Percentiles rank a stretch among this genome's conserved stretches.
phyloP scores from a whole-genome alignment of 2,113 vertebrate species.

The Piprites chloris region DNA sequence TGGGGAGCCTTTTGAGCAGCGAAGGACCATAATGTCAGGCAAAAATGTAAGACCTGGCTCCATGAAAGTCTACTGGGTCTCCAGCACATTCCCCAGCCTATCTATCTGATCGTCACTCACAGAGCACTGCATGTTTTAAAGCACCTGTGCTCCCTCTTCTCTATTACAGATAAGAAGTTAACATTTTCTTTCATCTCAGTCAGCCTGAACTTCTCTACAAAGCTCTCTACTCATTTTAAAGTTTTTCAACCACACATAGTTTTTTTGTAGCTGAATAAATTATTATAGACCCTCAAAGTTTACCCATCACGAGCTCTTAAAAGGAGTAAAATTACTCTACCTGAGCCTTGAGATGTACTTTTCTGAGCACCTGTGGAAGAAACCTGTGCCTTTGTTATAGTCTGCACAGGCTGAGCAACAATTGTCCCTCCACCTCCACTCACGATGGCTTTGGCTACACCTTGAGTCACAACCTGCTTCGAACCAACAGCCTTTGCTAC shows the following conservation, averaged over 20 bases:
- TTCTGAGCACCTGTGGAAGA: constrained; percentile 82
- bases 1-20: background rate
- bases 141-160: background rate
- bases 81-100: background rate
- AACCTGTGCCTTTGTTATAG: constrained; percentile 82
- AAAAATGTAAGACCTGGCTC: background rate
- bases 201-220: background rate
- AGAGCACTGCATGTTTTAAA: background rate
- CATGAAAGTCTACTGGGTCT: background rate
- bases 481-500: constrained; percentile 88
- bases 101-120: background rate
- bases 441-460: constrained; percentile 95
- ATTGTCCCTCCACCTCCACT: constrained; percentile 84
- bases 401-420: constrained; percentile 84
- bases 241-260: background rate
- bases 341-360: constrained; percentile 87
- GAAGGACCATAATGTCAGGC: background rate
- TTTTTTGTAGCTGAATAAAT: background rate
- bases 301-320: background rate
- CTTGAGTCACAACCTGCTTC: constrained; percentile 95
- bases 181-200: background rate
- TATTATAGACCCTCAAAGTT: background rate
- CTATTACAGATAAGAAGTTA: background rate
- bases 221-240: background rate
- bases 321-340: constrained; percentile 52